phyloP scores from a whole-genome alignment of 2,797 vertebrate genomes.

The Sandelia bainsii region DNA sequence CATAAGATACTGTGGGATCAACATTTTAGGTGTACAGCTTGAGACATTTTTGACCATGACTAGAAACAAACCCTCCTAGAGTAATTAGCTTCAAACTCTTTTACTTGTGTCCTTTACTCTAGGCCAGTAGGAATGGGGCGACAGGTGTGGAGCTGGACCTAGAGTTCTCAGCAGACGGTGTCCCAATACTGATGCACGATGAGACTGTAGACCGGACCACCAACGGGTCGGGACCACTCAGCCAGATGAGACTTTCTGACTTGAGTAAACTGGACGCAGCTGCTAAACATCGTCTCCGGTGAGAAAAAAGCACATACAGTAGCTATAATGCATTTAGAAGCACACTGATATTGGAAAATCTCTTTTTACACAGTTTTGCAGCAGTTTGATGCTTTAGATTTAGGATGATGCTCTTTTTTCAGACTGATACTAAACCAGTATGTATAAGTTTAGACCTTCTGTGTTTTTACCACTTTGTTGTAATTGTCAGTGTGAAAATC shows the following conservation, averaged over 20 bases:
- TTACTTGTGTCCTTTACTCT: background rate
- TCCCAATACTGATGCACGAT: conserved; percentile 95
- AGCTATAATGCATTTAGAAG: background rate
- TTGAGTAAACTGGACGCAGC: conserved; percentile 89
- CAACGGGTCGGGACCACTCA: conserved; percentile 88
- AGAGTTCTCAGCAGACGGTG: conserved; percentile 92
- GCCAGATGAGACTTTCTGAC: conserved; percentile 87
- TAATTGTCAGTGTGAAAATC: no score
- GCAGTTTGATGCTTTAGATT: background rate
- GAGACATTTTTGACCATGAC: no score
- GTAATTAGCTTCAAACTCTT: background rate
- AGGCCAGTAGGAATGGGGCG: conserved; percentile 94
- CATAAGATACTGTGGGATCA: no score
- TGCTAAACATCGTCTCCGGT: conserved; percentile 93
- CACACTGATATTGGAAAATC: background rate
- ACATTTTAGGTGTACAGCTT: no score
- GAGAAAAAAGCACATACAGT: conserved; percentile 32
- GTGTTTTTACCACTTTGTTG: no score
- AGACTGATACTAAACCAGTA: no score
- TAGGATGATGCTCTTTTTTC: no score
- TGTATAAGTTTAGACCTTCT: no score
- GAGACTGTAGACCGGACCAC: conserved; percentile 94
- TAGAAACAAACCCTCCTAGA: background rate
- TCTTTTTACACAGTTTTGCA: background rate
- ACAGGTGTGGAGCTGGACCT: conserved; percentile 94